phyloP scores from a whole-genome alignment of 2,113 vertebrate genomes.

The Stigmatopora nigra region DNA sequence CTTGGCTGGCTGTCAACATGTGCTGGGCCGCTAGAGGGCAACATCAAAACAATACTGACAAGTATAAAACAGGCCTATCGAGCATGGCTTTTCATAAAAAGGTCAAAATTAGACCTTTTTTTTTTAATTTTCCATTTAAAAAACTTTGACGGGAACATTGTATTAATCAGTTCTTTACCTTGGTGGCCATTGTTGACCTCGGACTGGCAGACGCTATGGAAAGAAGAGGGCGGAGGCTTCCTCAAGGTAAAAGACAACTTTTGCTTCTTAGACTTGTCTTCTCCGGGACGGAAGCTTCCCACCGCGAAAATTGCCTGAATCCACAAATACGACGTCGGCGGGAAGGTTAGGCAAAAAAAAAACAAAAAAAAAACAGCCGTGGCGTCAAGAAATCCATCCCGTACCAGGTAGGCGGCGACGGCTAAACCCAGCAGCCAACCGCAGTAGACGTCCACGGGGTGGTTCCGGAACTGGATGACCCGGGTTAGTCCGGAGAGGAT shows the following conservation, averaged over 20 bases:
- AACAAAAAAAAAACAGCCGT: too few species aligned
- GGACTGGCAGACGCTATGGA: conserved; percentile 82
- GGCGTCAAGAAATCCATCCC: too few species aligned
- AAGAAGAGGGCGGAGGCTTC: conserved; percentile 75
- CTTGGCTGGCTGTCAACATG: conserved; percentile 70
- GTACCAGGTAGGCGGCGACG: conserved; percentile 93
- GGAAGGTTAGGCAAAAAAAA: not conserved
- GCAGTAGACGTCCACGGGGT: conserved; percentile 93
- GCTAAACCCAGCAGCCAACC: conserved; percentile 92
- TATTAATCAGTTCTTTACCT: conserved; percentile 41
- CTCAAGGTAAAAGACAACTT: conserved; percentile 59
- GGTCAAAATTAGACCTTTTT: too few species aligned
- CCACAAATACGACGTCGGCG: conserved; percentile 6
- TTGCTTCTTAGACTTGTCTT: conserved; percentile 71
- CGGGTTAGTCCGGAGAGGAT: conserved; percentile 90
- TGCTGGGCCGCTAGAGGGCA: conserved; percentile 52
- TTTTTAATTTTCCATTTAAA: too few species aligned
- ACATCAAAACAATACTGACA: not conserved
- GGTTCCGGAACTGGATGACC: conserved; percentile 95
- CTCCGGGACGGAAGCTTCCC: conserved; percentile 86
- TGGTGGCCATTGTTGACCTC: conserved; percentile 68
- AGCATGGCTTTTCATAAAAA: too few species aligned
- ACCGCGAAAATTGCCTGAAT: conserved; percentile 85
- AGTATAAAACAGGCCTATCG: too few species aligned
- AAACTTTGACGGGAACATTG: too few species aligned